phyloP scores from a whole-genome alignment of 2,888 invertebrate genomes.

The Smittia aterrima region DNA sequence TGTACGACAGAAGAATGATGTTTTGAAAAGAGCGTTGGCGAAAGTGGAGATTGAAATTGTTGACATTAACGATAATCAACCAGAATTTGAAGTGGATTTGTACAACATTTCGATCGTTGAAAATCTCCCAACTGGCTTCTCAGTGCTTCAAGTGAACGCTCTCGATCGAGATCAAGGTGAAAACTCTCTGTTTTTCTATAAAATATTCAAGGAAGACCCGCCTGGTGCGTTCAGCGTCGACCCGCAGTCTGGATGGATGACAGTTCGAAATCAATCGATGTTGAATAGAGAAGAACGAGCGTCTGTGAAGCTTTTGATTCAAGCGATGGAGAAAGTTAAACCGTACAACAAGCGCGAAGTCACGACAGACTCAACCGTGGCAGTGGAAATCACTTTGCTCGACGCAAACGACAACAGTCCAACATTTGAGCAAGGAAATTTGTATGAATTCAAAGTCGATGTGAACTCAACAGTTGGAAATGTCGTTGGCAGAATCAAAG shows the following conservation, averaged over 20 bases:
- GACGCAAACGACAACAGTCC: constrained; percentile 94
- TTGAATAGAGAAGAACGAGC: constrained; percentile 77
- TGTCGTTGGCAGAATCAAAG: constrained; percentile 75
- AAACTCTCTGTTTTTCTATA: constrained; percentile 79
- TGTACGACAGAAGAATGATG: constrained; percentile 75
- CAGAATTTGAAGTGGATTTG: constrained; percentile 83
- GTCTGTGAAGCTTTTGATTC: constrained; percentile 71
- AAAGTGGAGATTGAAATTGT: constrained; percentile 70
- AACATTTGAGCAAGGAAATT: constrained; percentile 76
- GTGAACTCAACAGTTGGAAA: constrained; percentile 67
- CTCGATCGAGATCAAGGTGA: constrained; percentile 80
- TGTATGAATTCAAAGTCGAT: constrained; percentile 74
- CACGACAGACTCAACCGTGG: constrained; percentile 57
- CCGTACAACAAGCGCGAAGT: constrained; percentile 51
- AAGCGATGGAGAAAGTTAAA: constrained; percentile 75
- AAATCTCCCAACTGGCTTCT: constrained; percentile 77
- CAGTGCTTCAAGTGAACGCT: constrained; percentile 62
- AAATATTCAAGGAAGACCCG: constrained; percentile 63
- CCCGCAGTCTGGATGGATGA: constrained; percentile 78
- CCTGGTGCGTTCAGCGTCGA: constrained; percentile 79
- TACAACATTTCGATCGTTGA: constrained; percentile 92
- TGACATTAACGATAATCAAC: constrained; percentile 80
- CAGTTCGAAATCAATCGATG: constrained; percentile 70
- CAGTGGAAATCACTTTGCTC: constrained; percentile 75
- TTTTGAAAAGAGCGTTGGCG: constrained; percentile 70